Evolutionary conservation across 2,888 invertebrate species (phyloP).

Genomic region (Arrhopalites spinosus): DNA sequence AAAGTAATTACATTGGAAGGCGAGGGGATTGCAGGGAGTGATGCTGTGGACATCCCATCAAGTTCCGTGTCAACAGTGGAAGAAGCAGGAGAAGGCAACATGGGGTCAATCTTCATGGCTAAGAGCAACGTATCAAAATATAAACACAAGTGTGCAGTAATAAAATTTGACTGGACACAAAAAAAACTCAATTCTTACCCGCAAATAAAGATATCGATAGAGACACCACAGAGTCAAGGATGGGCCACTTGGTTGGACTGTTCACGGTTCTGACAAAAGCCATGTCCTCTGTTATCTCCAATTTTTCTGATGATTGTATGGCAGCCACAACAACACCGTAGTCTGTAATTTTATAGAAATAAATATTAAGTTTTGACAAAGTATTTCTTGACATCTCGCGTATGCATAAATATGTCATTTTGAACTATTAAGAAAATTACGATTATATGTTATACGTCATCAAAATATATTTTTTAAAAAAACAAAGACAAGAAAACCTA

Average conservation of each 20-base stretch:
- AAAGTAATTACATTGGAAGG: conserved; percentile 14
- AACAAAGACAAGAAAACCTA: no score
- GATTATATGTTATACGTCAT: no score
- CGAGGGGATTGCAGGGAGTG: conserved; percentile 15
- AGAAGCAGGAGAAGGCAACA: conserved; percentile 28
- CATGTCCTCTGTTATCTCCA: conserved; percentile 15
- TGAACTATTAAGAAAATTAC: no score
- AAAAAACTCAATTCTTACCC: no score
- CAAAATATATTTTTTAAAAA: no score
- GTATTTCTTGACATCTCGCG: no score
- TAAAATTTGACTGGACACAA: no score
- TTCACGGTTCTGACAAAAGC: conserved; percentile 73
- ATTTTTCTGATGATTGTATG: conserved; percentile 29
- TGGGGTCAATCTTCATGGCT: conserved; percentile 21
- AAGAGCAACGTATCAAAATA: no score
- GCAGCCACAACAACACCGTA: conserved; percentile 25
- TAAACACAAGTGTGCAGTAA: no score
- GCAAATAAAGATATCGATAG: conserved; percentile 26
- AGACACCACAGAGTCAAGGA: conserved; percentile 65
- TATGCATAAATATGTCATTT: no score
- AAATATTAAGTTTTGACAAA: no score
- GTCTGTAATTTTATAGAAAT: not conserved
- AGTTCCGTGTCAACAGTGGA: conserved; percentile 14
- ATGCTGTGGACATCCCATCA: conserved; percentile 20
- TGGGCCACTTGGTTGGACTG: conserved; percentile 87